Conservation (phyloP, 1,140 invertebrate genomes). For the Agrypnia vestita region DNA sequence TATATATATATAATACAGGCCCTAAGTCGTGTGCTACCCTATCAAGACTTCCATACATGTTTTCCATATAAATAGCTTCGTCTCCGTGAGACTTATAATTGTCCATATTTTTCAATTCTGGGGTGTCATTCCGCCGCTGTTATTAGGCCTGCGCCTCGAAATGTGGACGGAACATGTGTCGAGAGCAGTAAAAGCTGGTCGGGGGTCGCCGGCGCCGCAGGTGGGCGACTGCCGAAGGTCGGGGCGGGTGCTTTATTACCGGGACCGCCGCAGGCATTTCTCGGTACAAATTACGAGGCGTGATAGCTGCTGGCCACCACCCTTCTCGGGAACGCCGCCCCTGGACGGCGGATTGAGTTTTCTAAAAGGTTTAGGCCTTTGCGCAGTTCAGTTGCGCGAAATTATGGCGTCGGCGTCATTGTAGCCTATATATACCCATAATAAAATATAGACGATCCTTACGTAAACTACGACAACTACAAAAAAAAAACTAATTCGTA, state of each 20-base stretch:
- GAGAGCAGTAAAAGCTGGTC: constrained; percentile 3
- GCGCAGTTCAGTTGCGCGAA: background rate
- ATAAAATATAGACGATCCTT: too few species aligned
- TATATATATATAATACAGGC: too few species aligned
- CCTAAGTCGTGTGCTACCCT: too few species aligned
- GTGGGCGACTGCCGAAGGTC: constrained; percentile 32
- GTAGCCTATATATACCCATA: too few species aligned
- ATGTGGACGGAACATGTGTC: constrained; percentile 24
- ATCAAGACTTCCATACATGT: too few species aligned
- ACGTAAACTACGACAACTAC: too few species aligned
- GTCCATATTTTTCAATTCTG: too few species aligned
- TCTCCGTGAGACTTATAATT: too few species aligned
- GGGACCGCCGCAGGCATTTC: constrained; percentile 51
- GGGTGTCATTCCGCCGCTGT: background rate
- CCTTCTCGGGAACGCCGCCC: background rate
- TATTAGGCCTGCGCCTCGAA: background rate
- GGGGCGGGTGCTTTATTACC: constrained; percentile 54
- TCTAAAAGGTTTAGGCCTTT: constrained; percentile 4
- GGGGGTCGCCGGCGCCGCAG: constrained; percentile 3
- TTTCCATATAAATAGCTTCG: too few species aligned
- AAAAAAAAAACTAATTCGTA: too few species aligned
- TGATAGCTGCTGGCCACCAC: constrained; percentile 51
- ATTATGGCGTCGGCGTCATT: too few species aligned
- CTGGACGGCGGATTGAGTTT: background rate
- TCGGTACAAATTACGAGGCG: constrained; percentile 58